Evolutionary conservation across 2,113 vertebrate species (phyloP).

Genomic region (Urocynchramus pylzowi): DNA sequence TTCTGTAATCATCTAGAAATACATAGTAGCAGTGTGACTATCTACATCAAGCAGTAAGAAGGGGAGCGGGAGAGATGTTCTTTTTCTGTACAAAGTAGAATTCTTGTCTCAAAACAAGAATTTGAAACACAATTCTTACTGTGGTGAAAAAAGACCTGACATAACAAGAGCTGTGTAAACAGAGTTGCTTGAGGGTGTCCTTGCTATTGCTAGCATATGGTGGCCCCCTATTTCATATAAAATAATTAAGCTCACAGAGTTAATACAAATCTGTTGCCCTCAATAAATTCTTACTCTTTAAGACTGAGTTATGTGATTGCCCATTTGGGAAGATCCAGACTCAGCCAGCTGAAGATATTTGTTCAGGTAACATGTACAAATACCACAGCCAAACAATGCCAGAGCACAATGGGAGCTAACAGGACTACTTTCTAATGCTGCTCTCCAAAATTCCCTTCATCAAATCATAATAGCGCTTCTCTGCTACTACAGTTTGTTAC

Average conservation of each 20-base stretch:
- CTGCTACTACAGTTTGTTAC: background rate
- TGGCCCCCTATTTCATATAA: background rate
- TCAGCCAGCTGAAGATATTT: background rate
- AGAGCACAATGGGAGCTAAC: background rate
- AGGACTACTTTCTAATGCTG: background rate
- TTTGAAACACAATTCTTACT: background rate
- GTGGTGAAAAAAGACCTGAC: background rate
- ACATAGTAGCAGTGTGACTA: background rate
- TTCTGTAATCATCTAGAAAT: background rate
- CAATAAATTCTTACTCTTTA: background rate
- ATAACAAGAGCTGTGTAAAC: background rate
- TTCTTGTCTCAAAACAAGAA: background rate
- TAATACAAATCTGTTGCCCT: background rate
- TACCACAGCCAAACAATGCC: background rate
- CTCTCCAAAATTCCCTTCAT: background rate
- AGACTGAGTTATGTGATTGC: background rate
- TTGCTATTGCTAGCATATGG: background rate
- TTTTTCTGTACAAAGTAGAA: background rate
- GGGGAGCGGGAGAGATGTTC: accelerated
- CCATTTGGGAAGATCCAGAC: background rate
- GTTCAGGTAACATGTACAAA: background rate
- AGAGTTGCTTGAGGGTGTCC: background rate
- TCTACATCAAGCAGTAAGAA: background rate
- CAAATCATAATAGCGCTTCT: background rate
- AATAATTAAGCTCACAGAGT: background rate